A percentile compares a stretch with the other conserved stretches of the same genome.
Evolutionary conservation across 2,113 vertebrate species (phyloP).

Genomic region (Columbina picui): DNA sequence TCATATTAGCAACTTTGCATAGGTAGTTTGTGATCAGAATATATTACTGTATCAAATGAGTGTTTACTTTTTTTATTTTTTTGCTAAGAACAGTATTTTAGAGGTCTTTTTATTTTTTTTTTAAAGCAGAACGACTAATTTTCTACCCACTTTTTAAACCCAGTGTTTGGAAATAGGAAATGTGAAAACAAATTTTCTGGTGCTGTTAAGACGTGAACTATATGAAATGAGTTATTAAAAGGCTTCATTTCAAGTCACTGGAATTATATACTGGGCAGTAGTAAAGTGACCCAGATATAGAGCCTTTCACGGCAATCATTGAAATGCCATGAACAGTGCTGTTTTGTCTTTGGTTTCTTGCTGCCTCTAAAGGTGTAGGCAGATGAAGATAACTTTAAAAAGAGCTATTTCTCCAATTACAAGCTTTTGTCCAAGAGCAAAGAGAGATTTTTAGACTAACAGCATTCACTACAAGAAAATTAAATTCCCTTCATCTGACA

Average conservation of each 20-base stretch:
- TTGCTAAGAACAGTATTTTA: constrained; percentile 43
- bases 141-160: background rate
- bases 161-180: background rate
- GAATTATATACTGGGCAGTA: constrained; percentile 67
- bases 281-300: constrained; percentile 74
- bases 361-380: constrained; percentile 74
- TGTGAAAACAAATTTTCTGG: background rate
- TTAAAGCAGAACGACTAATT: background rate
- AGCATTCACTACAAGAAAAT: constrained; percentile 74
- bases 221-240: constrained; percentile 58
- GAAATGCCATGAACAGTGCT: constrained; percentile 75
- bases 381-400: constrained; percentile 76
- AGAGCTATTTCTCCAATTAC: constrained; percentile 78
- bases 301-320: constrained; percentile 66
- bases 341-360: constrained; percentile 73
- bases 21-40: constrained; percentile 72
- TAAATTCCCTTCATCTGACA: constrained; percentile 74
- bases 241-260: constrained; percentile 55
- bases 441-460: constrained; percentile 73
- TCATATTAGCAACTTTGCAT: constrained; percentile 45
- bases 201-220: constrained; percentile 23
- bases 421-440: constrained; percentile 76
- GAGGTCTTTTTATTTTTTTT: background rate
- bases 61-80: constrained; percentile 63
- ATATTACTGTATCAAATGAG: constrained; percentile 47